Conservation (phyloP, 1,140 invertebrate genomes). For the Phymorhynchus buccinoides region DNA sequence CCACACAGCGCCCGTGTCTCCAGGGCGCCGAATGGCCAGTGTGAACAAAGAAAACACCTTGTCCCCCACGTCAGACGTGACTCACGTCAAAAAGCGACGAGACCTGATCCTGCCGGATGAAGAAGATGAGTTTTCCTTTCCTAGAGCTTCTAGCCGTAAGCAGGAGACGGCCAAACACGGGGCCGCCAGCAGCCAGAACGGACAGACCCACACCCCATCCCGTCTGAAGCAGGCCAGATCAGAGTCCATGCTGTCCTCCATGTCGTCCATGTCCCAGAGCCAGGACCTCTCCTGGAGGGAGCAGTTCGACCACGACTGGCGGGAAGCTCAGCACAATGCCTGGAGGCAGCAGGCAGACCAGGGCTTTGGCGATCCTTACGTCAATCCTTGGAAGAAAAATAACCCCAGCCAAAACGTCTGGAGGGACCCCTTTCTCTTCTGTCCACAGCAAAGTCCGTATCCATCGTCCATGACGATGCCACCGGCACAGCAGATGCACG, state of each 20-base stretch:
- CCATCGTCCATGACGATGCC: neutral
- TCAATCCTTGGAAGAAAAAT: neutral
- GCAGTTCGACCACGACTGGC: constrained; percentile 21
- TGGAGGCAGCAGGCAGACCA: neutral
- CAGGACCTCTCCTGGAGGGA: constrained; percentile 29
- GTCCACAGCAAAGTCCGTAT: neutral
- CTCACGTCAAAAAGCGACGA: constrained; percentile 31
- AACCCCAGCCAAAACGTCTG: neutral
- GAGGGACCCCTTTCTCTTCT: neutral
- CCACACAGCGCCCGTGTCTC: neutral
- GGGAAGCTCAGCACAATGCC: neutral
- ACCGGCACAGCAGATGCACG: neutral
- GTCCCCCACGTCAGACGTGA: constrained; percentile 31
- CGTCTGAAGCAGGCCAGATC: constrained; percentile 30
- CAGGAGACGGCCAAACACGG: neutral
- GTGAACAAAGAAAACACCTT: constrained; percentile 5
- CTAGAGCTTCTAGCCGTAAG: neutral
- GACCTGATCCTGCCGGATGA: constrained; percentile 52
- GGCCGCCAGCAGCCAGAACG: neutral
- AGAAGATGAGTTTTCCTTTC: constrained; percentile 37
- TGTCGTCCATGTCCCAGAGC: constrained; percentile 34
- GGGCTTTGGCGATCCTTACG: neutral
- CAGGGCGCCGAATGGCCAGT: neutral
- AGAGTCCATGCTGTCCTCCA: constrained; percentile 32
- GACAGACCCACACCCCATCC: neutral